Percentiles rank a stretch among this genome's conserved stretches.
phyloP scores from a whole-genome alignment of 2,888 invertebrate genomes.

The Tetragnatha montana region DNA sequence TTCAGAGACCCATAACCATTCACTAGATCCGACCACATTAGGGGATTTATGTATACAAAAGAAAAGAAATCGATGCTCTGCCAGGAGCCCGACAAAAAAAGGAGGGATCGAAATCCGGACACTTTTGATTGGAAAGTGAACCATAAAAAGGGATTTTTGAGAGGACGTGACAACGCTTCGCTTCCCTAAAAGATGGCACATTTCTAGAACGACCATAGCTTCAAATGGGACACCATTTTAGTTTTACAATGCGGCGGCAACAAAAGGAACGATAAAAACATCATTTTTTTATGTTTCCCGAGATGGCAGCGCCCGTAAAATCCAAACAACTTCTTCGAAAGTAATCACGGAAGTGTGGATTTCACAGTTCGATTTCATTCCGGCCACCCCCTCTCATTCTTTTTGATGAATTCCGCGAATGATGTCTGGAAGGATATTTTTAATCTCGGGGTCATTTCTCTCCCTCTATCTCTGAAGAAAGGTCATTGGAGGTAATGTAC shows the following conservation, averaged over 20 bases:
- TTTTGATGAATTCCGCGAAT: constrained; percentile 24
- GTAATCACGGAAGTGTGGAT: constrained; percentile 49
- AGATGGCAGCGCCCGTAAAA: constrained; percentile 26
- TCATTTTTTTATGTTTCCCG: background rate
- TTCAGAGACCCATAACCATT: background rate
- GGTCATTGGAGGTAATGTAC: too few relatives aligned
- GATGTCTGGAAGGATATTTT: too few relatives aligned
- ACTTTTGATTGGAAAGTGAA: constrained; percentile 42
- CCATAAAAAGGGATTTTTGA: constrained; percentile 38
- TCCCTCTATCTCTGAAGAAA: too few relatives aligned
- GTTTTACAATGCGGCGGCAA: constrained; percentile 25
- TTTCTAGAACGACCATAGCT: constrained; percentile 40
- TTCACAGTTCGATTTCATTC: constrained; percentile 49
- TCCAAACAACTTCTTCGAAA: constrained; percentile 24
- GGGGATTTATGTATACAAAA: background rate
- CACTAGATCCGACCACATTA: background rate
- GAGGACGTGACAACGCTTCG: constrained; percentile 39
- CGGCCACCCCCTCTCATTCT: constrained; percentile 25
- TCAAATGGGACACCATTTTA: constrained; percentile 41
- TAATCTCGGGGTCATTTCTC: too few relatives aligned
- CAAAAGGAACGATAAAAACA: constrained; percentile 8
- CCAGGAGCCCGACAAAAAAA: background rate
- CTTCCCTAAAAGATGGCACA: constrained; percentile 34
- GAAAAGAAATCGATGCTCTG: constrained; percentile 5
- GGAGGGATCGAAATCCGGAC: background rate